Percentiles rank a stretch among this genome's conserved stretches.
These are phyloP conservation scores for Caranx melampygus DNA, from an alignment of 2,113 vertebrate genomes.

Conservation along the genomic window DNA sequence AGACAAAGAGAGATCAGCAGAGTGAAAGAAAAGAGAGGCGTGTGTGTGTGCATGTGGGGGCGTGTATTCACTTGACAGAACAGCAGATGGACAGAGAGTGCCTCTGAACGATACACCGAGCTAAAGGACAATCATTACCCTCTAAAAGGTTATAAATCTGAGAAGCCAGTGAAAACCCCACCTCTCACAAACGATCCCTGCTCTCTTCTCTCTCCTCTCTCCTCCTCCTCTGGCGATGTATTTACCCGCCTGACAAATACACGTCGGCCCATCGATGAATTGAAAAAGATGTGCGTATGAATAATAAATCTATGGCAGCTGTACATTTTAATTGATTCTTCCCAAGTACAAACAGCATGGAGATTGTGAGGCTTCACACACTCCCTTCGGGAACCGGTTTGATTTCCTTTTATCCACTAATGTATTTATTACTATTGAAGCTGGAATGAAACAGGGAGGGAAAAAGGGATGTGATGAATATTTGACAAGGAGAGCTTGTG, in stretches of 20 bases:
- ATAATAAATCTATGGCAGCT: conserved; percentile 80
- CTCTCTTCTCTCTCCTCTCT: neutral
- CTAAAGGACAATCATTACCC: conserved; percentile 13
- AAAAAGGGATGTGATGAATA: conserved; percentile 68
- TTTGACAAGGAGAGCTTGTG: conserved; percentile 66
- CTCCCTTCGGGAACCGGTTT: conserved; percentile 58
- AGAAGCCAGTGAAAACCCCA: conserved; percentile 2
- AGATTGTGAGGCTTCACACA: conserved; percentile 66
- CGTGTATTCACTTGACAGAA: conserved; percentile 1
- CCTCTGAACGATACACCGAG: conserved; percentile 11
- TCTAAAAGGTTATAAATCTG: conserved; percentile 12
- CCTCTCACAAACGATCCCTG: neutral
- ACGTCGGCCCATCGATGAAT: conserved; percentile 50
- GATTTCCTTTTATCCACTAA: conserved; percentile 77
- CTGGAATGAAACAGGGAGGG: conserved; percentile 53
- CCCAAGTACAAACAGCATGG: conserved; percentile 79
- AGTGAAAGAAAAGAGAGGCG: conserved; percentile 4
- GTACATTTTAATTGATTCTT: conserved; percentile 83
- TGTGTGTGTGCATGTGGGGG: conserved; percentile 3
- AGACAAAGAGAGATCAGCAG: conserved; percentile 33
- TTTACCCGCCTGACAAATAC: conserved; percentile 68
- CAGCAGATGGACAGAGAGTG: conserved; percentile 5
- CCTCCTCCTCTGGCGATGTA: conserved; percentile 32
- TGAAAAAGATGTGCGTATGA: conserved; percentile 69
- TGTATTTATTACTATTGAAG: conserved; percentile 78